Percentiles rank a stretch among this genome's conserved stretches.
Evolutionary conservation across 2,797 vertebrate species (phyloP).

Genomic region (Jordanella pulchra): DNA sequence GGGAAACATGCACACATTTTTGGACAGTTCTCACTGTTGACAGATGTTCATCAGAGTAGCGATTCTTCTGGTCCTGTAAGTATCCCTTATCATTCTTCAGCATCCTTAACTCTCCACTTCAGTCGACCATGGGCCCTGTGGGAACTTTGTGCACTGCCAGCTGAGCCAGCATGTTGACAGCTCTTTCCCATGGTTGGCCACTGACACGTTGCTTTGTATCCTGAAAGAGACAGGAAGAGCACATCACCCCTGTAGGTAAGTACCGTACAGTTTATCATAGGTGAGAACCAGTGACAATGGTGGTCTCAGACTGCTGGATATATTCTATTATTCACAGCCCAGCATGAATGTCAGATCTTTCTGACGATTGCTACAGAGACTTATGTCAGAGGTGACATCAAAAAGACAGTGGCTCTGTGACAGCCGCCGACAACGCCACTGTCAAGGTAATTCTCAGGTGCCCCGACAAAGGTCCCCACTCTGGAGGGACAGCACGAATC

Average conservation of each 20-base stretch:
- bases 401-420: constrained; percentile 70
- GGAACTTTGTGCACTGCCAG: constrained; percentile 48
- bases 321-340: constrained; percentile 73
- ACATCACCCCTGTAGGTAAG: constrained; percentile 58
- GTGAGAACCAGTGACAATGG: constrained; percentile 54
- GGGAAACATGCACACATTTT: constrained; percentile 33
- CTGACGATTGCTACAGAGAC: constrained; percentile 53
- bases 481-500: constrained; percentile 55
- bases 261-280: constrained; percentile 60
- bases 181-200: constrained; percentile 40
- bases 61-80: constrained; percentile 45
- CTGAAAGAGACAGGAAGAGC: constrained; percentile 67
- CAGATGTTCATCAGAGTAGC: constrained; percentile 33
- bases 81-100: constrained; percentile 58
- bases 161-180: constrained; percentile 52
- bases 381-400: constrained; percentile 71
- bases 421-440: constrained; percentile 42
- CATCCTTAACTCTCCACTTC: constrained; percentile 43
- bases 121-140: constrained; percentile 21
- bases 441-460: constrained; percentile 64
- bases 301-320: constrained; percentile 56
- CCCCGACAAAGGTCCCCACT: constrained; percentile 51
- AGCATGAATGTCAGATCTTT: constrained; percentile 63
- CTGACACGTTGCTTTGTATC: constrained; percentile 46
- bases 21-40: constrained; percentile 58